Percentiles rank a stretch among this genome's conserved stretches.
Conservation (phyloP, 2,797 vertebrate species). For the Hybognathus amarus region DNA sequence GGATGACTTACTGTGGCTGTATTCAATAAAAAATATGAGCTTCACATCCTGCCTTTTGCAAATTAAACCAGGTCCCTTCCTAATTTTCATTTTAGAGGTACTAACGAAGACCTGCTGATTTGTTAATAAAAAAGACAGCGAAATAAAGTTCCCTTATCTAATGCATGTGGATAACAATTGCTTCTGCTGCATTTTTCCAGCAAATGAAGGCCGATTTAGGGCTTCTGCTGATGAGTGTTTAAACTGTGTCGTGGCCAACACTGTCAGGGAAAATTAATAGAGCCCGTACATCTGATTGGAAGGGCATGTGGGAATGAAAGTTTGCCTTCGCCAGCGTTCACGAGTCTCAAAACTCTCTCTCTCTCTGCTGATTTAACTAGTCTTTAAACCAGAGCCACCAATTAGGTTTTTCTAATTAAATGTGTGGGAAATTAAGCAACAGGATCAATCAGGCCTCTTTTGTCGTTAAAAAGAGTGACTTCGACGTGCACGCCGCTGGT, state of each 20-base stretch:
- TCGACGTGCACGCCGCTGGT: constrained; percentile 48
- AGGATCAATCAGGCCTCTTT: constrained; percentile 59
- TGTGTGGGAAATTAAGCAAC: constrained; percentile 51
- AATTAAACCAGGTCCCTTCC: background rate
- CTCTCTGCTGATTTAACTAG: constrained; percentile 64
- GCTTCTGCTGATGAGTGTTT: constrained; percentile 60
- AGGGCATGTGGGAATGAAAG: constrained; percentile 50
- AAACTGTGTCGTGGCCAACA: constrained; percentile 23
- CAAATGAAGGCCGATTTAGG: constrained; percentile 67
- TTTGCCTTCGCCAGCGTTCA: constrained; percentile 55
- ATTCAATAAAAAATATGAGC: background rate
- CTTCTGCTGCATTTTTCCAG: constrained; percentile 67
- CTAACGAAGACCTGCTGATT: constrained; percentile 22
- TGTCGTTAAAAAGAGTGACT: constrained; percentile 47
- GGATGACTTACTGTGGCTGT: background rate
- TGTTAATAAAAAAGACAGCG: background rate
- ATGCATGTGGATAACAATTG: constrained; percentile 61
- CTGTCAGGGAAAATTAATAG: constrained; percentile 49
- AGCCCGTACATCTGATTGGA: constrained; percentile 37
- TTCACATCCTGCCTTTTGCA: background rate
- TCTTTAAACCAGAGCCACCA: constrained; percentile 57
- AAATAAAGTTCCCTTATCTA: constrained; percentile 57
- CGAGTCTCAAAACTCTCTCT: constrained; percentile 30
- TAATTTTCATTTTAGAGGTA: background rate
- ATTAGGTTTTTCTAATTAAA: constrained; percentile 75